Percentiles rank a stretch among this genome's conserved stretches.
These are phyloP conservation scores for Capreolus pygargus DNA, from an alignment of 2,113 vertebrate species.

Conservation along the genomic window DNA sequence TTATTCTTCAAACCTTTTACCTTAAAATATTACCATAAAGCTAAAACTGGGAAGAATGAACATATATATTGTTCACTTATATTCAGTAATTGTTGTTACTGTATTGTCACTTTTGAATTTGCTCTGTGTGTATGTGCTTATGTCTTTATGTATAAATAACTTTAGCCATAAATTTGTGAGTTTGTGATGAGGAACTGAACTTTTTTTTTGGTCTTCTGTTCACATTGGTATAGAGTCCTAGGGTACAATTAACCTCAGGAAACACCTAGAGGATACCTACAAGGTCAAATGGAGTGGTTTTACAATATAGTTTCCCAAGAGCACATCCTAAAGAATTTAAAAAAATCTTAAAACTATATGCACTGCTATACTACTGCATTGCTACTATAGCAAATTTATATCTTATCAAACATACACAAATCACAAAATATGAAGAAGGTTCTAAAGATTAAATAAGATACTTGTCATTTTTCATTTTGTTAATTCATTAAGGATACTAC, in stretches of 20 bases:
- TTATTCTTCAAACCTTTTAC: neutral
- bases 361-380: neutral
- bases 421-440: neutral
- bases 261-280: neutral
- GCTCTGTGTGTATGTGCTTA: neutral
- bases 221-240: neutral
- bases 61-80: neutral
- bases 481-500: neutral
- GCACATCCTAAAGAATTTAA: neutral
- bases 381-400: too few relatives aligned
- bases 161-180: neutral
- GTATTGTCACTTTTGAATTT: neutral
- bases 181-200: neutral
- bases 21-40: neutral
- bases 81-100: neutral
- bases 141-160: neutral
- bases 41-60: neutral
- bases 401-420: neutral
- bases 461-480: neutral
- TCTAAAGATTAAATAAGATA: neutral
- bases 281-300: neutral
- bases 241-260: neutral
- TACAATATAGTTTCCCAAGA: neutral
- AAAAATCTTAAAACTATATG: neutral
- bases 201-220: neutral